Base-by-base conservation (phyloP, 2,797 vertebrate species). In the Neosilurus hyrtlii region DNA sequence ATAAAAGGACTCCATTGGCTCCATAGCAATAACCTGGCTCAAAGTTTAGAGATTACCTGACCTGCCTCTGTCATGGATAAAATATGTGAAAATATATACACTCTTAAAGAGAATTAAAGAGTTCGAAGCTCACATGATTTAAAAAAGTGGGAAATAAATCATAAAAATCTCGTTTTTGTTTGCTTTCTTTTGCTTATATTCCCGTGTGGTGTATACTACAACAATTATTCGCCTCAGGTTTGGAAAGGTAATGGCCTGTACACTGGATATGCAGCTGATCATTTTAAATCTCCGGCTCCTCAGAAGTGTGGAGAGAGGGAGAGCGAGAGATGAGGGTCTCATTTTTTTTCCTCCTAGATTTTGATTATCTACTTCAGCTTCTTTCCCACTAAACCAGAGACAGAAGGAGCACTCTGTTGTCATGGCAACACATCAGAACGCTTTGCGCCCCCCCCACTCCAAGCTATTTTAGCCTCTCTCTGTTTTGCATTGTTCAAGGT, bases 341-440 rank as follows among this genome's bases (percentile, higher is more conserved):
- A 49, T 35, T n/a, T 93, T 92, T 93, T 93, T 93, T 92, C 93
- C 94, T 93, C 92, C 93, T 89, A 92, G 91, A 93, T 92, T 92
- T 93, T 93, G 93, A 94, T 94, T 94, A 92, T 92, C 91, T 92
- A 92, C 85, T 92, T 92, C 92, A 93, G 92, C 92, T 90, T 92
- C 90, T 91, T 92, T 94, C 91, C 93, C 90, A 90, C 93, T 94
- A 93, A 92, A 95, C 94, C 94, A 93, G 89, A 94, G 93, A 93
- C 93, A 92, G 93, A 92, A 94, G 92, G 92, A 91, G 92, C 70
- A 88, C 92, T 91, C 91, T 82, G 94, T 96, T 94, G 90, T 94
- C 92, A 94, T 94, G 92, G 93, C 89, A 95, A 95, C 94, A 91
- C 91, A 92, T 92, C 91, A 95, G 94, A 94, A 93, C 78, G 83